These are phyloP conservation scores for Penelope pileata DNA, from an alignment of 2,113 vertebrate genomes.

Conservation along the genomic window DNA sequence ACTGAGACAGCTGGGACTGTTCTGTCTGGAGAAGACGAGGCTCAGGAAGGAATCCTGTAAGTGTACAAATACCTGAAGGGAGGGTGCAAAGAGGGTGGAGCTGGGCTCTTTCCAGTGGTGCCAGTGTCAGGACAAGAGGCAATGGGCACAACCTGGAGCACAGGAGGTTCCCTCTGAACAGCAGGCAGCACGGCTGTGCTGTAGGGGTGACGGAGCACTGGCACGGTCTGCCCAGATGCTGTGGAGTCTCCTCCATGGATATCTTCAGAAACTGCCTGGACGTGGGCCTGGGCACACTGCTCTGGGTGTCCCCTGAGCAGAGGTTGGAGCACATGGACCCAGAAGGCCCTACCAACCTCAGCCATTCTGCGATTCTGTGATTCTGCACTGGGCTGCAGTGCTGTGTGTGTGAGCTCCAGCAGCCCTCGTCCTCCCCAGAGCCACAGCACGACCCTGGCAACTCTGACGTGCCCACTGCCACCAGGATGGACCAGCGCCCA, in stretches of 20 bases:
- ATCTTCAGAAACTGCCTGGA: background rate
- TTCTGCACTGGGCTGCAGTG: background rate
- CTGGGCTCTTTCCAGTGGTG: background rate
- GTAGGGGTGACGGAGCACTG: background rate
- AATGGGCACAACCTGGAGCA: background rate
- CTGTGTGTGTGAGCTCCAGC: rapidly evolving
- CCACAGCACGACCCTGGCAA: background rate
- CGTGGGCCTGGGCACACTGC: background rate
- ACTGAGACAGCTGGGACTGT: background rate
- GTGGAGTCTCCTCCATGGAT: too few species aligned
- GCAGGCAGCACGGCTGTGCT: background rate
- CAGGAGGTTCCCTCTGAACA: background rate
- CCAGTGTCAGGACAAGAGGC: background rate
- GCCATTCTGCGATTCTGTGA: background rate
- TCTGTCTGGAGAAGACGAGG: background rate
- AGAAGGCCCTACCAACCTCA: background rate
- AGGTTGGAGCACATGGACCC: background rate
- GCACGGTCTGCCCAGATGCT: background rate
- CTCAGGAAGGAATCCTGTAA: too few species aligned
- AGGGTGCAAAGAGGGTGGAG: background rate
- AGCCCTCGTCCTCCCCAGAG: background rate
- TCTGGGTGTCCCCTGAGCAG: background rate
- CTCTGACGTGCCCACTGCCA: background rate
- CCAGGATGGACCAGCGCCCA: background rate
- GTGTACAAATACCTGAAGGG: background rate